Percentiles rank a stretch among this genome's conserved stretches.
Evolutionary conservation across 2,888 invertebrate genomes (phyloP).

Genomic region (Allolobophora icterica): DNA sequence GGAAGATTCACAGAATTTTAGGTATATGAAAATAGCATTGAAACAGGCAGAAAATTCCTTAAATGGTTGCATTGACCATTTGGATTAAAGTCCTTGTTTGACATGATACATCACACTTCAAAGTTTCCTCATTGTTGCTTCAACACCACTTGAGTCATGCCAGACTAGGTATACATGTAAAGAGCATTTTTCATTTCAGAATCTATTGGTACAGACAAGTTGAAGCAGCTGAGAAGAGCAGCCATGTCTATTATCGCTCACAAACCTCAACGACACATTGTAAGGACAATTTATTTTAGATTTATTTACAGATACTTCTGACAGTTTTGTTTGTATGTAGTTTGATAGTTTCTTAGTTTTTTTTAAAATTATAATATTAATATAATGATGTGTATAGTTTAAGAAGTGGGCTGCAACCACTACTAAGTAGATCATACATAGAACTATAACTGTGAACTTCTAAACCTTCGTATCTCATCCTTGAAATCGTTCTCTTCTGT

Average conservation of each 20-base stretch:
- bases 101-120: too few relatives aligned
- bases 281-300: not conserved
- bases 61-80: too few relatives aligned
- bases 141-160: not conserved
- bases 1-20: too few relatives aligned
- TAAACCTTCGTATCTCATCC: not conserved
- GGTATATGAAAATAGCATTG: not conserved
- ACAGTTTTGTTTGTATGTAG: not conserved
- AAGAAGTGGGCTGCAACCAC: not conserved
- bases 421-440: not conserved
- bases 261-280: conserved; percentile 66
- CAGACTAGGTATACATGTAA: not conserved
- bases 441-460: not conserved
- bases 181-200: conserved; percentile 5
- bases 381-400: not conserved
- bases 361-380: not conserved
- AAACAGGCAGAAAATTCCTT: not conserved
- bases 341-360: not conserved
- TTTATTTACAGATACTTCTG: not conserved
- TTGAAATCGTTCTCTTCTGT: not conserved
- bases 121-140: not conserved
- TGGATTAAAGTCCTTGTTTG: not conserved
- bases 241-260: conserved; percentile 72
- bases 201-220: conserved; percentile 69
- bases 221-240: conserved; percentile 73